Base-by-base conservation (phyloP, 2,113 vertebrate genomes). In the Chrysemys picta region DNA sequence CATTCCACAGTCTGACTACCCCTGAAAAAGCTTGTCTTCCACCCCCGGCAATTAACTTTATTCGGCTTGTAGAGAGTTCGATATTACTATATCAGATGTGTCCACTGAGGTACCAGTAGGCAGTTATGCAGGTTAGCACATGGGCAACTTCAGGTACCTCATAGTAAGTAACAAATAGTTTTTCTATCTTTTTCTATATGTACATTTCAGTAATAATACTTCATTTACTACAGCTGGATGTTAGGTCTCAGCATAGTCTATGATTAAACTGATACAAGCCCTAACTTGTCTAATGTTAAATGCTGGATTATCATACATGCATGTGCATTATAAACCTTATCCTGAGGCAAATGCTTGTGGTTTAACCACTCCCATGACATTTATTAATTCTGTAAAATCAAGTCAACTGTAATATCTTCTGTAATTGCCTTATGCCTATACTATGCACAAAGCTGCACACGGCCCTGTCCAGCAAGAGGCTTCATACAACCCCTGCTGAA, bases 391-490 rank as follows among this genome's bases (percentile, higher is more conserved):
- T 29, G 2, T 2, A 1, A 62, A 69, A 19, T 8, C 27, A 45
- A 2, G 80, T 0, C 22, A 69, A 10, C 17, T 0, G 0, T 0
- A 4, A 24, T 1, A 4, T 0, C 2, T 56, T 2, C 1, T 2
- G 54, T 80, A 57, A 45, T 79, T 35, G 93, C 57, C n/a, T 53
- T 38, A 0, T 88, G 25, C 50, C 2, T 0, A 8, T 11, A 50
- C n/a, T n/a, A 52, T 82, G n/a, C 79, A 16, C 8, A 1, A 59
- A 80, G 75, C 52, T 69, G 16, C 65, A 69, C 14, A 80, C 2
- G 35, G 29, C 45, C 10, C 17, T n/a, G 47, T 25, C 49, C 13
- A 5, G 3, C 24, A 1, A 1, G 0, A 72, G 80, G 53, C 31
- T 80, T 65, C 53, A 5, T 47, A 29, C 25, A 7, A 17, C 52